Evolutionary conservation across 2,888 invertebrate genomes (phyloP).

Genomic region (Stenodera caucasica): DNA sequence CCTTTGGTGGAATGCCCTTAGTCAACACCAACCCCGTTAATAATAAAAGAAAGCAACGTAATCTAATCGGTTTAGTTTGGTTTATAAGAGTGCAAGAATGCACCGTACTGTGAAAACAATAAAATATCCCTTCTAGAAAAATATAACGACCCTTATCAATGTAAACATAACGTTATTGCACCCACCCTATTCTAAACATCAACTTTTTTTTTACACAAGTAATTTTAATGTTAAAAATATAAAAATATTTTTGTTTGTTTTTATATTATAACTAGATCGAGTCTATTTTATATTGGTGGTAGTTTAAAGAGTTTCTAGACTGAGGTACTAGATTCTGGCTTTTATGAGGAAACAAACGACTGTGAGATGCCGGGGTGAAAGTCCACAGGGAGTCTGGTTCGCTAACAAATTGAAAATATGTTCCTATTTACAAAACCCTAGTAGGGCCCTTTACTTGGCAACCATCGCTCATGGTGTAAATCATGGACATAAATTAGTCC

Average conservation of each 20-base stretch:
- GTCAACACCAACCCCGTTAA: conserved; percentile 35
- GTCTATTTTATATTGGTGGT: conserved; percentile 27
- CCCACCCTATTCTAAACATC: too few species aligned
- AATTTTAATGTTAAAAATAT: too few species aligned
- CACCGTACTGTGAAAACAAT: conserved; percentile 32
- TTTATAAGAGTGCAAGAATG: conserved; percentile 25
- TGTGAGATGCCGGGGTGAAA: conserved; percentile 18
- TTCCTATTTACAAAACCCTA: conserved; percentile 32
- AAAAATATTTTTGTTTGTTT: too few species aligned
- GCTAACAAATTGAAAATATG: conserved; percentile 38
- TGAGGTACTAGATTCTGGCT: conserved; percentile 28
- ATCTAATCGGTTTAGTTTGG: conserved; percentile 38
- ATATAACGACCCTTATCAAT: conserved; percentile 22
- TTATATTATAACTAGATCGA: conserved; percentile 15
- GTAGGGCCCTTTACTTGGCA: conserved; percentile 20
- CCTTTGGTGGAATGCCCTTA: conserved; percentile 26
- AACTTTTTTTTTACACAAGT: too few species aligned
- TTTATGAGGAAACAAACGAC: conserved; percentile 32
- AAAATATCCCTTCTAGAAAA: conserved; percentile 19
- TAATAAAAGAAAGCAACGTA: conserved; percentile 37
- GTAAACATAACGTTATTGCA: conserved; percentile 15
- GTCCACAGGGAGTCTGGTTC: conserved; percentile 33
- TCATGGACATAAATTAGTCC: conserved; percentile 21
- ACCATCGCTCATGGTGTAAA: conserved; percentile 17
- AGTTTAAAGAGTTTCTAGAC: conserved; percentile 12